Evolutionary conservation across 1,140 invertebrate species (phyloP), one percentile per base, ranked within the genome.

Genomic region (Trypoxylus dichotomus): DNA sequence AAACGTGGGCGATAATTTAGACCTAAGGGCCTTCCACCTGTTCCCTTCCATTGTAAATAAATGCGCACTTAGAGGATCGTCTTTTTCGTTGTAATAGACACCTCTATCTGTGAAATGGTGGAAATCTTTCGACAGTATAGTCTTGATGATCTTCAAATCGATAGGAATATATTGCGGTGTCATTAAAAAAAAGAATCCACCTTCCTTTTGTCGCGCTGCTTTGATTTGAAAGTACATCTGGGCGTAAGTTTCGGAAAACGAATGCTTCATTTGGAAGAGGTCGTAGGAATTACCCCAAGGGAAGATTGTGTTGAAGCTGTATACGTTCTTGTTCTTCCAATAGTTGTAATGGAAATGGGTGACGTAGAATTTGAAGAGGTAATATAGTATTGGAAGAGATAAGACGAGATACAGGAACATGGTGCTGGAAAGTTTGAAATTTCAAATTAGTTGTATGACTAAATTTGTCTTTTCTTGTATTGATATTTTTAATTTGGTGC

Each of bases 111-210:
- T 83, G 79, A 90, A 90, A 80, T 82, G 81, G 0, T 78, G 32
- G 47, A 89, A 89, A 78, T 89, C 86, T 71, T 87, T 89, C 0
- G 86, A 83, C 0, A 88, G 41, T n/a, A 89, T 81, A 0, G 80
- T 25, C 74, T 85, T 85, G 3, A 89, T 85, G 11, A 90, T 80
- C 79, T 88, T 85, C 2, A 85, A 87, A 83, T 90, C 88, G n/a
- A 83, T 81, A 11, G 84, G 79, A 0, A 80, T 75, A 43, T 76
- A 76, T 19, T 77, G 58, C 11, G 79, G 79, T 13, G 60, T 25
- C 15, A 43, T 54, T 32, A 76, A 47, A 1, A 76, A 27, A 47
- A 43, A 77, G 25, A 77, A 37, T 21, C 78, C 78, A 25, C 75
- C 75, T 54, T 76, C 58, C 1, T 37, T 37, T 19, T 47, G 63